These are phyloP conservation scores for Eretmocerus hayati DNA, from an alignment of 2,888 invertebrate genomes.

Conservation along the genomic window DNA sequence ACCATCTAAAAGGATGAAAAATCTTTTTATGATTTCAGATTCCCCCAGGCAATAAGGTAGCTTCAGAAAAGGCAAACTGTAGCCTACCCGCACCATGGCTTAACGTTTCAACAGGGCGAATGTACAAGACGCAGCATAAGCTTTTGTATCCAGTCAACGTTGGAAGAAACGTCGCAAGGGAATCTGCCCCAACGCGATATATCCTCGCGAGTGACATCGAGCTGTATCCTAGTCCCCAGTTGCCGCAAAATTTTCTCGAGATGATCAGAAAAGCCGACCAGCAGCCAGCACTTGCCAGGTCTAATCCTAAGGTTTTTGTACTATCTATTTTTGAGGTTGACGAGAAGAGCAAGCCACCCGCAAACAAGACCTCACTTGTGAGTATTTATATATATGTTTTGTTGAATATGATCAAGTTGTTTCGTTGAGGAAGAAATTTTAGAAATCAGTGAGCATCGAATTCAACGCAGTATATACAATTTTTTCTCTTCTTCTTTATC, in stretches of 20 bases:
- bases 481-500: too few species aligned
- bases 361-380: slow-evolving; percentile 45
- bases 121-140: slow-evolving; percentile 74
- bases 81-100: slow-evolving; percentile 62
- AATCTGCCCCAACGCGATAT: slow-evolving; percentile 73
- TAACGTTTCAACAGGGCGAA: slow-evolving; percentile 56
- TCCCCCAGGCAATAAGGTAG: slow-evolving; percentile 58
- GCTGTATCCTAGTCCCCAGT: slow-evolving; percentile 77
- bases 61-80: slow-evolving; percentile 64
- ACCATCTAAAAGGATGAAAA: too few species aligned
- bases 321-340: slow-evolving; percentile 85
- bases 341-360: slow-evolving; percentile 47
- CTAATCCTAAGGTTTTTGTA: slow-evolving; percentile 71
- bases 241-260: slow-evolving; percentile 73
- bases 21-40: slow-evolving; percentile 50
- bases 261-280: slow-evolving; percentile 77
- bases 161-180: slow-evolving; percentile 81
- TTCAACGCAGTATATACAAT: too few species aligned
- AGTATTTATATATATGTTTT: slow-evolving; percentile 22
- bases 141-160: slow-evolving; percentile 86
- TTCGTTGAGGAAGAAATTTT: too few species aligned
- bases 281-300: slow-evolving; percentile 56
- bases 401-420: too few species aligned
- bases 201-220: slow-evolving; percentile 85
- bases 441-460: too few species aligned